Percentiles rank a stretch among this genome's conserved stretches.
Conservation (phyloP, 2,113 vertebrate genomes). For the Pelusios castaneus region DNA sequence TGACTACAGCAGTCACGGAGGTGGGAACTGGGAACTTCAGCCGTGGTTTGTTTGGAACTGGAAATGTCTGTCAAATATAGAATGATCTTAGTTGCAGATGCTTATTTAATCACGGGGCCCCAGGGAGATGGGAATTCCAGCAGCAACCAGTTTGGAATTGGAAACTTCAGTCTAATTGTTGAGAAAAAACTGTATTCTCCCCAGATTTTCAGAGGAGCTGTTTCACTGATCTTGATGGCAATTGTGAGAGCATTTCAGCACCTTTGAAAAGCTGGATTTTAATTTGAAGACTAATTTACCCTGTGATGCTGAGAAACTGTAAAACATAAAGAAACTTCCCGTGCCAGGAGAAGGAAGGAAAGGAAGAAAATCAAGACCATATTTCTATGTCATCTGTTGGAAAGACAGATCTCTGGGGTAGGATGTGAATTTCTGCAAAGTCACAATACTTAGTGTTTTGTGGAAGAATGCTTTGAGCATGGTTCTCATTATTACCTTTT, state of each 20-base stretch:
- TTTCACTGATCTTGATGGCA: not conserved
- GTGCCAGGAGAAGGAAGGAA: not conserved
- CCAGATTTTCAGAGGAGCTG: not conserved
- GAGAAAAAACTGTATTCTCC: no score
- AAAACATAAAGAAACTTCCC: not conserved
- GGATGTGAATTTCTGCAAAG: not conserved
- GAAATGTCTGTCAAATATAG: not conserved
- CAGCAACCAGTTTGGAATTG: not conserved
- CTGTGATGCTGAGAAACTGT: not conserved
- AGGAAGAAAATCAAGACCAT: not conserved
- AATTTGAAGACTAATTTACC: not conserved
- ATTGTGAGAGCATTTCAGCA: not conserved
- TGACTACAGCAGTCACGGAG: not conserved
- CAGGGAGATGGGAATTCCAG: not conserved
- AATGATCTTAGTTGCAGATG: rapidly evolving
- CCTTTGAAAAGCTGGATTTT: not conserved
- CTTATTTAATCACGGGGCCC: not conserved
- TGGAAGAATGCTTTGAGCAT: not conserved
- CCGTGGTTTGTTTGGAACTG: not conserved
- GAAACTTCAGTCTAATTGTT: not conserved
- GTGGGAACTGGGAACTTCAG: not conserved
- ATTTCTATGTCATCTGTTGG: not conserved
- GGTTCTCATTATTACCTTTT: not conserved
- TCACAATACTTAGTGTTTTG: not conserved
- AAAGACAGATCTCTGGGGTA: not conserved